phyloP scores from a whole-genome alignment of 2,797 vertebrate genomes.

The Hemitrygon akajei region DNA sequence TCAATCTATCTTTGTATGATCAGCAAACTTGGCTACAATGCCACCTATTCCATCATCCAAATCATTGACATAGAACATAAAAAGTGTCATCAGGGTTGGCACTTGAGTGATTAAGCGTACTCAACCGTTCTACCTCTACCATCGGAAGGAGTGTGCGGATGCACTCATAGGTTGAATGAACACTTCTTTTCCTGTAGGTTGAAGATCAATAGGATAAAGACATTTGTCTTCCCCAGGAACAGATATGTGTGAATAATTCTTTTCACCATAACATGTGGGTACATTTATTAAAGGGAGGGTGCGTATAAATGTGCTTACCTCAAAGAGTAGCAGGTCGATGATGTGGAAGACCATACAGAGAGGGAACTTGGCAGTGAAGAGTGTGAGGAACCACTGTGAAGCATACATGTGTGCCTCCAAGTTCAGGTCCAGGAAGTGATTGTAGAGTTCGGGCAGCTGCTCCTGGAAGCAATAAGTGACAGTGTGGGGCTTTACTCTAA shows the following conservation, averaged over 20 bases:
- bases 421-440: conserved; percentile 80
- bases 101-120: too few relatives aligned
- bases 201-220: too few relatives aligned
- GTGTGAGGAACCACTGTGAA: conserved; percentile 96
- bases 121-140: too few relatives aligned
- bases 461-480: conserved; percentile 59
- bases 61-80: too few relatives aligned
- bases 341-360: conserved; percentile 99
- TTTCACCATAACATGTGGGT: not conserved
- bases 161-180: too few relatives aligned
- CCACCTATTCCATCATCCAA: too few relatives aligned
- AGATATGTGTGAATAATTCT: not conserved
- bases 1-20: too few relatives aligned
- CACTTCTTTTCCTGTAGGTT: too few relatives aligned
- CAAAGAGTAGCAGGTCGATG: conserved; percentile 90
- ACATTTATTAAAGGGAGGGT: not conserved
- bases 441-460: conserved; percentile 81
- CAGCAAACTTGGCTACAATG: too few relatives aligned
- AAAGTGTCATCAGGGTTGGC: too few relatives aligned
- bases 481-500: not conserved
- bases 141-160: too few relatives aligned
- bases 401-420: conserved; percentile 98
- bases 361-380: conserved; percentile 97
- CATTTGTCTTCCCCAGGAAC: not conserved
- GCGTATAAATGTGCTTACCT: conserved; percentile 64